Conservation (phyloP, 1,140 invertebrate genomes). For the Camponotus vicinus region DNA sequence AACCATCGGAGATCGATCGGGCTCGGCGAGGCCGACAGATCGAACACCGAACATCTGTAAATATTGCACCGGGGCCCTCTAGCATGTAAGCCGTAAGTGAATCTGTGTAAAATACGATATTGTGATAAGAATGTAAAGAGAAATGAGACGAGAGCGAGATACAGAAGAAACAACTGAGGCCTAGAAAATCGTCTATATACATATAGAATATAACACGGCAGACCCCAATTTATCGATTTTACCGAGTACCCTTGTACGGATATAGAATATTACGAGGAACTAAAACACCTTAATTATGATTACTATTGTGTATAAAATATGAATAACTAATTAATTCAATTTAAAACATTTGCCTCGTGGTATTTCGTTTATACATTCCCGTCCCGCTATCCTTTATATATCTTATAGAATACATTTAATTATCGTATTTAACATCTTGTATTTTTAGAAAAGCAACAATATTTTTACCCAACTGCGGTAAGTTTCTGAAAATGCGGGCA, state of each 20-base stretch:
- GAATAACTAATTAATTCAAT: slow-evolving; percentile 86
- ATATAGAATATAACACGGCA: slow-evolving; percentile 72
- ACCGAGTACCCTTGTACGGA: slow-evolving; percentile 81
- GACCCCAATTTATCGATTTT: slow-evolving; percentile 78
- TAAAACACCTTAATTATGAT: slow-evolving; percentile 86
- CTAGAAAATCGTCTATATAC: slow-evolving; percentile 76
- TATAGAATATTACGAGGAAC: slow-evolving; percentile 83
- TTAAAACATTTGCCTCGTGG: slow-evolving; percentile 70
- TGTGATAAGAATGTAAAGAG: slow-evolving; percentile 85
- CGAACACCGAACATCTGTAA: slow-evolving; percentile 73
- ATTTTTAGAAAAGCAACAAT: neutral
- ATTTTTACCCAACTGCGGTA: neutral
- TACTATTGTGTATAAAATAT: slow-evolving; percentile 86
- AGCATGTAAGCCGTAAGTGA: slow-evolving; percentile 82
- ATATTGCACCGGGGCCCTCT: slow-evolving; percentile 79
- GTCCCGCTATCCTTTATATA: neutral
- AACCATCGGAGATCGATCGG: slow-evolving; percentile 67
- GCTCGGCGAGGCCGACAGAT: slow-evolving; percentile 56
- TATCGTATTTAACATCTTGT: neutral
- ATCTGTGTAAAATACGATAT: slow-evolving; percentile 84
- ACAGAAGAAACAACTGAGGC: slow-evolving; percentile 64
- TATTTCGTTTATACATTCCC: neutral
- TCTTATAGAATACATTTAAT: neutral
- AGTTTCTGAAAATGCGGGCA: neutral
- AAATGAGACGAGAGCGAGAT: slow-evolving; percentile 54